Evolutionary conservation across 2,113 vertebrate species (phyloP), one percentile per base, ranked within the genome.

Genomic region (Excalfactoria chinensis): DNA sequence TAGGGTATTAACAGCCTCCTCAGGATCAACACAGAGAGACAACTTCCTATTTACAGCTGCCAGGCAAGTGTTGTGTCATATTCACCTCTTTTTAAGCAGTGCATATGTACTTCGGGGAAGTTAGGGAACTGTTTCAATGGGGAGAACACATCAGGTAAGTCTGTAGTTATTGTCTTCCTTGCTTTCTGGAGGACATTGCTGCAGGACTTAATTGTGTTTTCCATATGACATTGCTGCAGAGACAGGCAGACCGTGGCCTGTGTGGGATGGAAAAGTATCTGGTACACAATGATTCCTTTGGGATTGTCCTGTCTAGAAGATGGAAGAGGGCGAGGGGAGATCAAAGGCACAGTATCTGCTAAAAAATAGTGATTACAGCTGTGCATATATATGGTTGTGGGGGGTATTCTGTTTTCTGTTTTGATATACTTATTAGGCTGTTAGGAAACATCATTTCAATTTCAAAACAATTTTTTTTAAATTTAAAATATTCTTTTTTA

Each of bases 251-350:
- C 19, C 77, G 88, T 70, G 44, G 40, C 66, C 19, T 15, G 35
- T 23, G 59, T 86, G 67, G 63, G 70, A 89, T 73, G 55, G 71
- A 82, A 71, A 89, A 87, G 71, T 41, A 79, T 73, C 82, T 83
- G 84, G 26, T 90, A 82, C 74, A 37, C 63, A 68, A 49, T 22
- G 77, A 79, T 84, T 89, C 86, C 84, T 85, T 80, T 0, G 68
- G 84, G 93, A 89, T 14, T 92, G 46, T 40, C 12, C 67, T 82
- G 89, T 87, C 84, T 90, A 40, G 55, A 82, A 96, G 84, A 90
- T 92, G 92, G 90, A 96, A 75, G 37, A 84, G 44, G 74, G 78
- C 94, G 86, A 92, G 63, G 55, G 49, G 49, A 89, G 77, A 95
- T 93, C 91, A 93, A 92, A 95, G 64, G 84, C 55, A 3, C 17